These are phyloP conservation scores for Heterodera carotae DNA, from an alignment of 1,140 invertebrate species.

Conservation along the genomic window DNA sequence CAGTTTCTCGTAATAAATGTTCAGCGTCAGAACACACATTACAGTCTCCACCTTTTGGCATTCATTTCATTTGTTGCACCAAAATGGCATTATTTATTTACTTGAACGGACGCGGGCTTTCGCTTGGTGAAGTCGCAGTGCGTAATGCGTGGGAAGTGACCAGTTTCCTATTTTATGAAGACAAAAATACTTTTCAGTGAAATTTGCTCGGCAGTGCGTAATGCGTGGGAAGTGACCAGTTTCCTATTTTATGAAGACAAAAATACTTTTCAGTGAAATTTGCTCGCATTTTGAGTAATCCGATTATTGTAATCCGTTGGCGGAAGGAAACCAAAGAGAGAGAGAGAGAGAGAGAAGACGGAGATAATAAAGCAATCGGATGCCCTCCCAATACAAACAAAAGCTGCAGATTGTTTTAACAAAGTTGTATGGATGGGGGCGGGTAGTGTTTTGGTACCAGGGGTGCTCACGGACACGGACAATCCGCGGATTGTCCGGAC, in stretches of 20 bases:
- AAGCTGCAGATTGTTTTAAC: no score
- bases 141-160: conserved; percentile 64
- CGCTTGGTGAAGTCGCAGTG: conserved; percentile 63
- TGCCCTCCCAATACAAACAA: no score
- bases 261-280: conserved; percentile 8
- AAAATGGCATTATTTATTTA: conserved; percentile 25
- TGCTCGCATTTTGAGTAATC: background rate
- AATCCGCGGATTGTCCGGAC: no score
- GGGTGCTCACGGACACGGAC: no score
- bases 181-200: conserved; percentile 12
- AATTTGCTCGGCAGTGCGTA: conserved; percentile 57
- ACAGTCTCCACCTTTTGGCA: conserved; percentile 62
- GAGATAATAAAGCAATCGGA: no score
- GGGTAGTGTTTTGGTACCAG: no score
- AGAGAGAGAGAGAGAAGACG: no score
- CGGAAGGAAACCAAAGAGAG: background rate
- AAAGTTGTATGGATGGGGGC: no score
- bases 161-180: no score
- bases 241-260: no score
- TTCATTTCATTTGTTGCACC: background rate
- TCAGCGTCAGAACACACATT: conserved; percentile 66
- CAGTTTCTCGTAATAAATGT: conserved; percentile 67
- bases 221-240: conserved; percentile 65
- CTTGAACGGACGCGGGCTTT: conserved; percentile 46
- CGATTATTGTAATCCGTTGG: conserved; percentile 15